Evolutionary conservation across 2,888 invertebrate species (phyloP).

Genomic region (Euplagia quadripunctaria): DNA sequence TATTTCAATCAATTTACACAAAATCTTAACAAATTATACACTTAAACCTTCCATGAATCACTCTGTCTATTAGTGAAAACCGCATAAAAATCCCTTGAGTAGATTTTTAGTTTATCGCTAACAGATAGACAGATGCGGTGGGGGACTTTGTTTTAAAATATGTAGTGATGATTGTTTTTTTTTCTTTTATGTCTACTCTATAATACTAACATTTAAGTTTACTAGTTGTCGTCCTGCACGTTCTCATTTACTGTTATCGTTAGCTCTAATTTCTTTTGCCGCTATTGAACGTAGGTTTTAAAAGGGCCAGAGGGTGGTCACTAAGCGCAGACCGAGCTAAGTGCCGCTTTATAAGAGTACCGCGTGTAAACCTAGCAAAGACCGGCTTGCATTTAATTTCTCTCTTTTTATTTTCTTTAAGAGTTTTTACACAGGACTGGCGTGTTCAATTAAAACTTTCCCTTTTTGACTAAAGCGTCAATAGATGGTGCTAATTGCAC

Average conservation of each 20-base stretch:
- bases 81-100: too few species aligned
- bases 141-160: too few species aligned
- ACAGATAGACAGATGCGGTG: too few species aligned
- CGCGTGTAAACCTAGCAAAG: constrained; percentile 70
- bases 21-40: too few species aligned
- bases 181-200: not conserved
- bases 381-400: constrained; percentile 65
- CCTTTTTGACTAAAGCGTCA: constrained; percentile 57
- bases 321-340: constrained; percentile 66
- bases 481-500: constrained; percentile 61
- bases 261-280: constrained; percentile 61
- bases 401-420: constrained; percentile 69
- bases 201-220: not conserved
- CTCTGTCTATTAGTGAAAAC: too few species aligned
- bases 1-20: too few species aligned
- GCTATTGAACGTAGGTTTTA: constrained; percentile 59
- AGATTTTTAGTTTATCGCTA: too few species aligned
- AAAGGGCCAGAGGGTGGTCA: constrained; percentile 63
- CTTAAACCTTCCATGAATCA: too few species aligned
- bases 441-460: constrained; percentile 73
- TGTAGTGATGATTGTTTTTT: not conserved
- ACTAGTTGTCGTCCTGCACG: constrained; percentile 14
- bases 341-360: constrained; percentile 71
- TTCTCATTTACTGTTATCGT: constrained; percentile 52
- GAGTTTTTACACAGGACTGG: constrained; percentile 74